Conservation (phyloP, 2,888 invertebrate species). For the Drosophila villosipedis region DNA sequence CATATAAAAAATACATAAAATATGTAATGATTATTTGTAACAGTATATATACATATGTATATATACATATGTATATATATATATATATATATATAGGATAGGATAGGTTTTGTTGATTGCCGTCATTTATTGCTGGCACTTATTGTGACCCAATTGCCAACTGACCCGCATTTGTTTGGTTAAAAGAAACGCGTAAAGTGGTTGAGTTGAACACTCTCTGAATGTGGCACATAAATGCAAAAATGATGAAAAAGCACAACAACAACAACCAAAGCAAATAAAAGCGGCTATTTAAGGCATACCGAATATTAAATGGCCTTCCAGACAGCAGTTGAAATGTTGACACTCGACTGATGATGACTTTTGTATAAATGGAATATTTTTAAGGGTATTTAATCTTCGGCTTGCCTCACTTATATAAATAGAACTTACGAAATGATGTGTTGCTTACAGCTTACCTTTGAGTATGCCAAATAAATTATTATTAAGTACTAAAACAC, state of each 20-base stretch:
- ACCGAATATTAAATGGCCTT: neutral
- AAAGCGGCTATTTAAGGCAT: accelerated
- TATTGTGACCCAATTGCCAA: conserved; percentile 64
- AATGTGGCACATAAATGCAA: conserved; percentile 11
- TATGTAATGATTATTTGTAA: conserved; percentile 6
- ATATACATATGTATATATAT: neutral
- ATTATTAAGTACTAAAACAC: neutral
- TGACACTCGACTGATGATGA: neutral
- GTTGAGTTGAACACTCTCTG: conserved; percentile 13
- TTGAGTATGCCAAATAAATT: neutral
- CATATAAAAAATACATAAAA: neutral
- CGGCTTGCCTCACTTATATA: neutral
- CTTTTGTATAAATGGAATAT: neutral
- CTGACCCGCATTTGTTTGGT: conserved; percentile 58
- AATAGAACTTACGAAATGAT: neutral
- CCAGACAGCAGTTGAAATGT: neutral
- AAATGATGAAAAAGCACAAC: conserved; percentile 10
- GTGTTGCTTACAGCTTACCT: neutral
- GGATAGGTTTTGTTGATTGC: neutral
- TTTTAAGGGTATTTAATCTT: neutral
- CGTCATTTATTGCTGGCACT: conserved; percentile 2
- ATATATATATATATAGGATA: neutral
- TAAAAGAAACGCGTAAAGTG: conserved; percentile 49
- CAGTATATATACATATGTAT: neutral
- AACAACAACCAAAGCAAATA: neutral